Evolutionary conservation across 2,113 vertebrate genomes (phyloP), one percentile per base, ranked within the genome.

Genomic region (Lichenostomus cassidix): DNA sequence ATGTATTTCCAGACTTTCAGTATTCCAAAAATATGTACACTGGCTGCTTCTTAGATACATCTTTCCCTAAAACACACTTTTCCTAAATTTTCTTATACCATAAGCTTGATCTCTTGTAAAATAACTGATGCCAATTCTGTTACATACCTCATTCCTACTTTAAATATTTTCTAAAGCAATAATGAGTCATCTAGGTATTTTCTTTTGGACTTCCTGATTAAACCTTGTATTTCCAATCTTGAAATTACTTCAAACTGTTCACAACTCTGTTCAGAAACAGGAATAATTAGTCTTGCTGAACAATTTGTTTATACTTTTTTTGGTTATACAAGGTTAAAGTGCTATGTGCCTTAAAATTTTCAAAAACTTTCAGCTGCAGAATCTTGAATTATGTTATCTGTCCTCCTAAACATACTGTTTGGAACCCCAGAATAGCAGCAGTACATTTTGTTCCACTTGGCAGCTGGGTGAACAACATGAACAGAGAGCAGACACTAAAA

Each of bases 371-470:
- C 90, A 92, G 79, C 90, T 92, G 79, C 59, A 89, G 64, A 95
- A 56, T 92, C 82, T 94, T 83, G 76, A 91, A 17, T 69, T 71
- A 58, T 56, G 12, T 52, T 92, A 62, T 75, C 56, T 92, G 33
- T 90, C 80, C 71, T 93, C 88, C 71, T 63, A 39, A 91, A 75
- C 67, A 67, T 68, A 47, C 44, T 80, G 39, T 69, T 92, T 84
- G 59, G 89, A 94, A 60, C 49, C 77, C 20, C 73, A 83, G 73
- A 96, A 95, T 89, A 94, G 84, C 83, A 90, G 37, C 39, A 83
- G 91, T 39, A 74, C 71, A 93, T 86, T 95, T 97, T 94, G 88
- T 96, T 93, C 81, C 60, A 83, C 24, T 95, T 95, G 79, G 85
- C 91, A 95, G 89, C 95, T 95, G 94, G 81, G 52, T 76, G 87